Evolutionary conservation across 2,888 invertebrate genomes (phyloP), one percentile per base, ranked within the genome.

Genomic region (Coenonympha glycerion): DNA sequence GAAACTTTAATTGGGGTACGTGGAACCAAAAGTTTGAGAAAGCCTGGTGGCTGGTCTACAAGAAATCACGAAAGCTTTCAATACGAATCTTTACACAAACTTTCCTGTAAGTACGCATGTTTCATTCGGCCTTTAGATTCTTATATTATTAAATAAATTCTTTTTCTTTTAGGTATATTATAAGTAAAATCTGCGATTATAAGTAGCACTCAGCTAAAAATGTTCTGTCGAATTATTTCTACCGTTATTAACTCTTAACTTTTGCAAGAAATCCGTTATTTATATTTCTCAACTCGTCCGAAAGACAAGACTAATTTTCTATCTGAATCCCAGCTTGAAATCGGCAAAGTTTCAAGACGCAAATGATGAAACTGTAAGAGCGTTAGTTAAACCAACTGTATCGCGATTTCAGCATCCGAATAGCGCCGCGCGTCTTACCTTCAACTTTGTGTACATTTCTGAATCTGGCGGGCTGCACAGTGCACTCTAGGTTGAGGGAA

Each of bases 341-440:
- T 56, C 50, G 55, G 49, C 47, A 53, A 53, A 28, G 47, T 48
- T 59, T 58, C 58, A 58, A 31, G 31, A 44, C 31, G 13, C 15
- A n/a, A 58, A 60, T 61, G 55, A 55, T 53, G 61, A 59, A 61
- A 61, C 59, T 40, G 42, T 46, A 57, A 55, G 55, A 45, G 44
- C 34, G 34, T 50, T 54, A 50, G 49, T 51, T 53, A 59, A 59
- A 59, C 55, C 45, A 60, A 63, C 55, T 52, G 58, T 53, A 58
- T 54, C 56, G 49, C 41, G 53, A 64, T 71, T 75, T 73, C 65
- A 64, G 68, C 67, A 71, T 64, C 64, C 52, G 53, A 64, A 64
- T 64, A 63, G 64, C 63, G 63, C 64, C 63, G 69, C 69, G 66
- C 70, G 70, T 69, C 55, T 72, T 71, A 73, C 79, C 80, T 80